Conservation (phyloP, 2,888 invertebrate species). For the Biston betularia region DNA sequence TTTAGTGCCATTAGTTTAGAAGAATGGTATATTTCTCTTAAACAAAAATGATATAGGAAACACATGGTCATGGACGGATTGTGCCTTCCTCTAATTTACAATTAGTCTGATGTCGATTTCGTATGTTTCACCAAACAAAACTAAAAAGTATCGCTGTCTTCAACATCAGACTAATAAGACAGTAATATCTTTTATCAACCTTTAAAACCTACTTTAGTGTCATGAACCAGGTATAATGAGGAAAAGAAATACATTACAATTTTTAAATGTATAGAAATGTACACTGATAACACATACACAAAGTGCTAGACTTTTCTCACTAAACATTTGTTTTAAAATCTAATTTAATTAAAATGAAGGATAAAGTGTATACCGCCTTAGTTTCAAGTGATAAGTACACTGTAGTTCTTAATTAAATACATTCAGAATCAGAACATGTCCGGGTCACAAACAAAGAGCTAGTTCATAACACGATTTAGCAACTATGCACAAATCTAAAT, state of each 20-base stretch:
- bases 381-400: constrained; percentile 28
- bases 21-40: background rate
- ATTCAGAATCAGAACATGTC: constrained; percentile 49
- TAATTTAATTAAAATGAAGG: constrained; percentile 6
- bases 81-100: constrained; percentile 56
- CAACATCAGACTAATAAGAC: background rate
- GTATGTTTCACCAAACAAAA: background rate
- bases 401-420: constrained; percentile 48
- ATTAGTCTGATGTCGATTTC: constrained; percentile 11
- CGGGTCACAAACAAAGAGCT: constrained; percentile 4
- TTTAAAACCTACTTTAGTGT: constrained; percentile 1
- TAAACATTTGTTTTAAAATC: background rate
- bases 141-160: background rate
- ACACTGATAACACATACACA: background rate
- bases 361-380: constrained; percentile 32
- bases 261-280: background rate
- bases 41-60: constrained; percentile 50
- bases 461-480: background rate
- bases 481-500: no score
- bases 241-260: background rate
- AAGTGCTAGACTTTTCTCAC: background rate
- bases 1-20: background rate
- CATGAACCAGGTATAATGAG: background rate
- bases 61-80: constrained; percentile 74
- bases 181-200: background rate